Percentiles rank a stretch among this genome's conserved stretches.
phyloP scores from a whole-genome alignment of 53 echinoderm and acorn worm species.

The Echinometra lucunter region DNA sequence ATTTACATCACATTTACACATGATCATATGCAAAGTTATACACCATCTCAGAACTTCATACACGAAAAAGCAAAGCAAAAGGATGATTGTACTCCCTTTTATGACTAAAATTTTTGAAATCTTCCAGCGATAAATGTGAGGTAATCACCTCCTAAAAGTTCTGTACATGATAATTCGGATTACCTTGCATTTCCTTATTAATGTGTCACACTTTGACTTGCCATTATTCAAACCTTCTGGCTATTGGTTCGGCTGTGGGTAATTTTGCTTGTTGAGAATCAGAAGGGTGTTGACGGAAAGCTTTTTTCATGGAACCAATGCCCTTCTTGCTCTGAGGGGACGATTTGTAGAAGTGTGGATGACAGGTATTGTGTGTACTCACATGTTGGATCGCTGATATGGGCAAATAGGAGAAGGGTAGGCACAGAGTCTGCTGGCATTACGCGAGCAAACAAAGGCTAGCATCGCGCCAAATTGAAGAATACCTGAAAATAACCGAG shows the following conservation, averaged over 20 bases:
- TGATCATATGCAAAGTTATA: too few relatives aligned
- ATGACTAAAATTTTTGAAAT: too few relatives aligned
- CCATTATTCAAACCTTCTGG: not conserved
- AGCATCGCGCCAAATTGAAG: slow-evolving; percentile 55
- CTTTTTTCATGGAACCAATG: not conserved
- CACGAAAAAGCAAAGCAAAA: too few relatives aligned
- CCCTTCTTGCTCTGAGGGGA: not conserved
- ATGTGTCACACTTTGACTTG: not conserved
- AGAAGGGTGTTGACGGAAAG: not conserved
- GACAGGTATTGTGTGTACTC: slow-evolving; percentile 39
- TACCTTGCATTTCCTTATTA: not conserved
- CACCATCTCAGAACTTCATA: too few relatives aligned
- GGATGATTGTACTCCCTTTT: too few relatives aligned
- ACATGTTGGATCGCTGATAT: slow-evolving; percentile 42
- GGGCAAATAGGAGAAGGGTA: slow-evolving; percentile 4
- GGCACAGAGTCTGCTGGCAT: slow-evolving; percentile 26
- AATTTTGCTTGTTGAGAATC: not conserved
- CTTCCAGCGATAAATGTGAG: too few relatives aligned
- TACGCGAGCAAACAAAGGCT: slow-evolving; percentile 38
- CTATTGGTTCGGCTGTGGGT: not conserved
- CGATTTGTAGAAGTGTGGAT: not conserved
- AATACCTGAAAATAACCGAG: slow-evolving; percentile 28
- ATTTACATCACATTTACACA: too few relatives aligned
- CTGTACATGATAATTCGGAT: too few relatives aligned
- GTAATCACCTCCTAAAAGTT: too few relatives aligned